A percentile compares a stretch with the other conserved stretches of the same genome.
These are phyloP conservation scores for Malaclemys terrapin DNA, from an alignment of 2,113 vertebrate genomes.

Conservation along the genomic window DNA sequence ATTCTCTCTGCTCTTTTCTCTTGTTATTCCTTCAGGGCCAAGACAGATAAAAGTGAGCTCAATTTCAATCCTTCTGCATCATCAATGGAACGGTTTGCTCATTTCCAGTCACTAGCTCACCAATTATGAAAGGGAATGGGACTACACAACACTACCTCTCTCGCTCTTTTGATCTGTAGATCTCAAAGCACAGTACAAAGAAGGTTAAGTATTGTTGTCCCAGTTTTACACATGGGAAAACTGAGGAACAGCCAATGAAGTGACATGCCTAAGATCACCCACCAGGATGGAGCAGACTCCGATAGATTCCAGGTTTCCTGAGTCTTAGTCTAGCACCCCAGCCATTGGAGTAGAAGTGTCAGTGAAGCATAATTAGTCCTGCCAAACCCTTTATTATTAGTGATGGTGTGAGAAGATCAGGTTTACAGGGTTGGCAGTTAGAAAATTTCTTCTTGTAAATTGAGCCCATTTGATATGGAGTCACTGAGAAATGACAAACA, in stretches of 20 bases:
- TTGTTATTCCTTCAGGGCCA: background rate
- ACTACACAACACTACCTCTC: background rate
- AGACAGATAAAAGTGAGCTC: background rate
- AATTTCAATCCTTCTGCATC: background rate
- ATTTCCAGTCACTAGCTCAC: background rate
- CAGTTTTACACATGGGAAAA: background rate
- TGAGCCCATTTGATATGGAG: background rate
- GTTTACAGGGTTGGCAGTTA: background rate
- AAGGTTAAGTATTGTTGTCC: accelerated
- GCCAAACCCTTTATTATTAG: background rate
- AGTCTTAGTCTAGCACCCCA: accelerated
- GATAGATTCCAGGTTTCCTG: background rate
- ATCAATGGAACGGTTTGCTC: background rate
- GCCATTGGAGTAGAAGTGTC: accelerated
- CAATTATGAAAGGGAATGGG: background rate
- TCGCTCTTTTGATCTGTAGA: background rate
- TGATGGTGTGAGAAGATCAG: background rate
- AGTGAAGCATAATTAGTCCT: accelerated
- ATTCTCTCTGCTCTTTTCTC: background rate
- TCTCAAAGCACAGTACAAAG: background rate
- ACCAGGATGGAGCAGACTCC: background rate
- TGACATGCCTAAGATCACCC: background rate
- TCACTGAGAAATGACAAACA: background rate
- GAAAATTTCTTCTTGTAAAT: background rate
- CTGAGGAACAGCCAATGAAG: accelerated